A percentile compares a stretch with the other conserved stretches of the same genome.
phyloP scores from a whole-genome alignment of 1,140 invertebrate genomes.

The Aporrectodea caliginosa region DNA sequence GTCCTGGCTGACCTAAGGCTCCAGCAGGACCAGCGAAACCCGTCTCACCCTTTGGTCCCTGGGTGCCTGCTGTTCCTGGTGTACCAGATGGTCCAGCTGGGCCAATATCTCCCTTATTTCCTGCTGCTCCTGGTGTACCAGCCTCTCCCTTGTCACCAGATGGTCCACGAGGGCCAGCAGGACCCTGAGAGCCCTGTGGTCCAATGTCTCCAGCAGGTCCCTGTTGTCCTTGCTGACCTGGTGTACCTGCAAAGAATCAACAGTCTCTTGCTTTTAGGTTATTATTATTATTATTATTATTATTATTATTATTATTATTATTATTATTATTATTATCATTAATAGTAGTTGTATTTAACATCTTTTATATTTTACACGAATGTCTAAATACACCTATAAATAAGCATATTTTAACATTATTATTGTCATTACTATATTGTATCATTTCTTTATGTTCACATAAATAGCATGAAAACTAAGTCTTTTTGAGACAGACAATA shows the following conservation, averaged over 20 bases:
- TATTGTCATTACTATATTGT: too few species aligned
- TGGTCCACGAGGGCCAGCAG: neutral
- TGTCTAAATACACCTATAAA: too few species aligned
- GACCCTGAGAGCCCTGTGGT: neutral
- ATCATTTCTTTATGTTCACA: too few species aligned
- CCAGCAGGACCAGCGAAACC: conserved; percentile 7
- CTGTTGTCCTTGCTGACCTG: neutral
- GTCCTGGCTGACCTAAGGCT: conserved; percentile 15
- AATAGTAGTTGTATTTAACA: too few species aligned
- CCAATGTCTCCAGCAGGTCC: neutral
- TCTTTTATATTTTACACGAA: too few species aligned
- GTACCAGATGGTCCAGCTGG: conserved; percentile 61
- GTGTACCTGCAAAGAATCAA: neutral
- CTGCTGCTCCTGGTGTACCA: neutral
- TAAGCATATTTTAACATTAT: too few species aligned
- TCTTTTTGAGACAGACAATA: too few species aligned
- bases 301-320: too few species aligned
- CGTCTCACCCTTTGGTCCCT: conserved; percentile 8
- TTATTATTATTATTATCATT: too few species aligned
- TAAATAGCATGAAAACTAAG: too few species aligned
- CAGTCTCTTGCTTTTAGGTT: too few species aligned
- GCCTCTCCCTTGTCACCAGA: neutral
- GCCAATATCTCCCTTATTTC: conserved; percentile 5
- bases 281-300: too few species aligned
- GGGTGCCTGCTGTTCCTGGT: conserved; percentile 54